These are phyloP conservation scores for Melangyna quadrimaculata DNA, from an alignment of 2,888 invertebrate genomes.

Conservation along the genomic window DNA sequence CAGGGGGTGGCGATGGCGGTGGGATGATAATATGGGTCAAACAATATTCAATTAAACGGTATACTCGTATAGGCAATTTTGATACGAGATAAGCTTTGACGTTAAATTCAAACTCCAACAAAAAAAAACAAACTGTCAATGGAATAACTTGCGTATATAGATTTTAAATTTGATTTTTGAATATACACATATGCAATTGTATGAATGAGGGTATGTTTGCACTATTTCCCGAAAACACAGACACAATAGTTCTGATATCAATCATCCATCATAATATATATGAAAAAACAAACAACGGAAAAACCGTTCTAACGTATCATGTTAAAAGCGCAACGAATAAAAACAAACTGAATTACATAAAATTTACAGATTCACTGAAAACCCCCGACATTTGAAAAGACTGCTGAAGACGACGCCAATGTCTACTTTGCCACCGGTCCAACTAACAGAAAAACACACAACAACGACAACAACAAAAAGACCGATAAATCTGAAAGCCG, in stretches of 20 bases:
- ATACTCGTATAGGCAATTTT: neutral
- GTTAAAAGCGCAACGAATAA: slow-evolving; percentile 74
- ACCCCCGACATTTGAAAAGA: slow-evolving; percentile 35
- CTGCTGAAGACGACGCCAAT: slow-evolving; percentile 11
- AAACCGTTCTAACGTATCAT: slow-evolving; percentile 69
- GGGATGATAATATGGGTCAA: neutral
- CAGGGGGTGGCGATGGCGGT: no score
- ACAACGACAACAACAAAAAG: slow-evolving; percentile 2
- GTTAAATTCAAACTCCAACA: neutral
- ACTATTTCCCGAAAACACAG: neutral
- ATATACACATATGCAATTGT: neutral
- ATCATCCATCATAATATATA: neutral
- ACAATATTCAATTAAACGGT: neutral
- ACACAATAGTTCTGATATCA: neutral
- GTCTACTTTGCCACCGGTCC: slow-evolving; percentile 36
- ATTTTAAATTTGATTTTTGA: neutral
- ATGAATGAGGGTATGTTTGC: neutral
- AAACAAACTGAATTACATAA: slow-evolving; percentile 74
- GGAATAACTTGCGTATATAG: neutral
- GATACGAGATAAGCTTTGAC: neutral
- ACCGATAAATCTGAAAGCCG: slow-evolving; percentile 40
- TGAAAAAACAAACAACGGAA: slow-evolving; percentile 39
- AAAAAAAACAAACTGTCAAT: neutral
- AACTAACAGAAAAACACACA: slow-evolving; percentile 26
- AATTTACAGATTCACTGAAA: slow-evolving; percentile 62